These are phyloP conservation scores for Sylvietta virens DNA, from an alignment of 2,113 vertebrate genomes.

Conservation along the genomic window DNA sequence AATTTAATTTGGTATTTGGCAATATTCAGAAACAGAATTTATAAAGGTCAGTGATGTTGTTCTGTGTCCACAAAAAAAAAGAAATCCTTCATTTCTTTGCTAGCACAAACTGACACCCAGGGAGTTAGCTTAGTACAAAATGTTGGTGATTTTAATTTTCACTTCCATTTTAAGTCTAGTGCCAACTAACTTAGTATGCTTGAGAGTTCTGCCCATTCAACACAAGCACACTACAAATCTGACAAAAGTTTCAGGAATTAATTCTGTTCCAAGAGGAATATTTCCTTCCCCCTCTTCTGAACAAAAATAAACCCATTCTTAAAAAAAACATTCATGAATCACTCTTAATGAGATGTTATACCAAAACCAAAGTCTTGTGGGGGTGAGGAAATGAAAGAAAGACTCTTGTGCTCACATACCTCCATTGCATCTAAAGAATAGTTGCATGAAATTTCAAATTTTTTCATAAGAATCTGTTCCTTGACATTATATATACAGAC, in stretches of 20 bases:
- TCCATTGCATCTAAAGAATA: constrained; percentile 95
- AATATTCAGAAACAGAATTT: neutral
- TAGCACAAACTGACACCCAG: neutral
- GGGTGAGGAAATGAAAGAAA: neutral
- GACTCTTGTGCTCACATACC: constrained; percentile 63
- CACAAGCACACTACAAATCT: neutral
- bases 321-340: neutral
- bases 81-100: neutral
- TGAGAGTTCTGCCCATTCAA: neutral
- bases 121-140: neutral
- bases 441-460: constrained; percentile 97
- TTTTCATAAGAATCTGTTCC: constrained; percentile 94
- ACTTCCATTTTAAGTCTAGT: neutral
- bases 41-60: neutral
- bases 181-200: neutral
- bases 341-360: neutral
- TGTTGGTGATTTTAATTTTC: neutral
- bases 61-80: neutral
- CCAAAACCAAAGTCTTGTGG: neutral
- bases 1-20: neutral
- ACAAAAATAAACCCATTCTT: neutral
- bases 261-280: neutral
- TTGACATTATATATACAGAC: constrained; percentile 93
- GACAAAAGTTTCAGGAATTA: neutral
- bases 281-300: neutral